Conservation (phyloP, 1,140 invertebrate genomes). For the Cyphomyrmex costatus region DNA sequence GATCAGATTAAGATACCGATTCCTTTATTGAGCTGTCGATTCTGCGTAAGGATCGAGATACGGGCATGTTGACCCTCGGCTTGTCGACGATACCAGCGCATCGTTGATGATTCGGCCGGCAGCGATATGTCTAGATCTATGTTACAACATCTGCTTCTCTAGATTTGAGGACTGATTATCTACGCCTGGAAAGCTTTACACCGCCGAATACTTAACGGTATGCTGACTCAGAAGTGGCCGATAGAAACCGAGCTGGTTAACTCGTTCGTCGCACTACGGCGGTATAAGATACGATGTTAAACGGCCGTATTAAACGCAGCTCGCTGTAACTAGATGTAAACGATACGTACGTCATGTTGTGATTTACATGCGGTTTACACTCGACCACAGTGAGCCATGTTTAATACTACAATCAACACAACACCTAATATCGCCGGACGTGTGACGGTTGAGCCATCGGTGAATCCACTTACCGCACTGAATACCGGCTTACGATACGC, state of each 20-base stretch:
- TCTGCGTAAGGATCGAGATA: conserved; percentile 35
- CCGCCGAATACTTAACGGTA: conserved; percentile 18
- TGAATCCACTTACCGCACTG: conserved; percentile 40
- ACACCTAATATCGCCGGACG: conserved; percentile 44
- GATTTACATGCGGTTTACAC: conserved; percentile 29
- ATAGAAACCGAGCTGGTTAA: neutral
- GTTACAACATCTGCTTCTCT: conserved; percentile 35
- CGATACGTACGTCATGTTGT: conserved; percentile 9
- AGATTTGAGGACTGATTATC: neutral
- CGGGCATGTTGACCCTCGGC: conserved; percentile 39
- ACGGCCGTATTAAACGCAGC: conserved; percentile 8
- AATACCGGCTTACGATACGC: conserved; percentile 52
- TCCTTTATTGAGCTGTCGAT: conserved; percentile 67
- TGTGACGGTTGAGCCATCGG: conserved; percentile 5
- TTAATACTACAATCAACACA: conserved; percentile 43
- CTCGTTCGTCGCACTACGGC: neutral
- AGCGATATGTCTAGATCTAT: conserved; percentile 68
- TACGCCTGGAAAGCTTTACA: conserved; percentile 25
- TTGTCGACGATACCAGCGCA: conserved; percentile 42
- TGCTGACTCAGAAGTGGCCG: conserved; percentile 1
- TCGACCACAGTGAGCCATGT: conserved; percentile 14
- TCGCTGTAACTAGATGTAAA: conserved; percentile 15
- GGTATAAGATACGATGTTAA: neutral
- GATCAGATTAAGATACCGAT: conserved; percentile 38
- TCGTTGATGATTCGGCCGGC: conserved; percentile 26